These are phyloP conservation scores for Miniopterus natalensis DNA, from an alignment of 2,113 vertebrate species.

Conservation along the genomic window DNA sequence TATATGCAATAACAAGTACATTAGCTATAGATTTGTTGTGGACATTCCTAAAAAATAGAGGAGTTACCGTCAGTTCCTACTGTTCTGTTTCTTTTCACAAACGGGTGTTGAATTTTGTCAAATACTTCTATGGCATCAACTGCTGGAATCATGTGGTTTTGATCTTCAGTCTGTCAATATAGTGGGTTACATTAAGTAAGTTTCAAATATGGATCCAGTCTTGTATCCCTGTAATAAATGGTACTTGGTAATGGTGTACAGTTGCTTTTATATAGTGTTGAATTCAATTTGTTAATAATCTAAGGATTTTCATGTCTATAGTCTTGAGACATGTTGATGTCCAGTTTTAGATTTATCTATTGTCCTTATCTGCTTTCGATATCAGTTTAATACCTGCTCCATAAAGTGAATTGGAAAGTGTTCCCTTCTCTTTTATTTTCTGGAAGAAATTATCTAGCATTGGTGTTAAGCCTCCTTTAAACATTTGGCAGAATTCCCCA, in stretches of 20 bases:
- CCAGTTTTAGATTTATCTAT: background rate
- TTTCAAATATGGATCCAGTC: background rate
- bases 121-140: background rate
- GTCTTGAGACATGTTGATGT: background rate
- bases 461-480: background rate
- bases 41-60: background rate
- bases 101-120: background rate
- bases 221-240: background rate
- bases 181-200: background rate
- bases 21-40: background rate
- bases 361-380: background rate
- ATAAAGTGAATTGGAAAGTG: background rate
- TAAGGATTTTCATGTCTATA: background rate
- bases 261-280: background rate
- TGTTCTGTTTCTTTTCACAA: background rate
- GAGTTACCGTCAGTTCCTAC: background rate
- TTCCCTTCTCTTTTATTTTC: background rate
- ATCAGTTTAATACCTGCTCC: background rate
- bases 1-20: background rate
- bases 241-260: background rate
- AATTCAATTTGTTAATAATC: background rate
- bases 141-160: background rate
- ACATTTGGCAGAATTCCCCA: background rate
- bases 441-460: background rate
- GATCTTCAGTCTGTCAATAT: slow-evolving; percentile 2